These are phyloP conservation scores for Enteromius viviparus DNA, from an alignment of 2,797 vertebrate species.

Conservation along the genomic window DNA sequence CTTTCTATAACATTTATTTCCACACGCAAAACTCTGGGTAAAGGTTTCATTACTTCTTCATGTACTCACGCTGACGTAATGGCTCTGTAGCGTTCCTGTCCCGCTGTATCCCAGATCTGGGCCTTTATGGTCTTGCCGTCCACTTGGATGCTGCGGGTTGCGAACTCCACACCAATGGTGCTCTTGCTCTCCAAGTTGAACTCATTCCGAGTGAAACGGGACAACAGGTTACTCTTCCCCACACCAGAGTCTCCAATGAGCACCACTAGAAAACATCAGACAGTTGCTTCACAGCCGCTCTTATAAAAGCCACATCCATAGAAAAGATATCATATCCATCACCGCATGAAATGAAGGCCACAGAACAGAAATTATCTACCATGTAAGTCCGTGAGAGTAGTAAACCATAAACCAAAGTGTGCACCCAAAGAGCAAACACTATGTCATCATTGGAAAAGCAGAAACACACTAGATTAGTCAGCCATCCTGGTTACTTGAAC, in stretches of 20 bases:
- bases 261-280: slow-evolving; percentile 78
- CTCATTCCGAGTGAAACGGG: slow-evolving; percentile 95
- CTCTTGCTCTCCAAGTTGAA: slow-evolving; percentile 98
- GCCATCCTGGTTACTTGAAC: background rate
- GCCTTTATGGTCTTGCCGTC: slow-evolving; percentile 97
- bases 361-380: background rate
- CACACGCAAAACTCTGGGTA: background rate
- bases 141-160: slow-evolving; percentile 96
- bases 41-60: background rate
- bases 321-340: background rate
- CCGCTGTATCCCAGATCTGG: slow-evolving; percentile 97
- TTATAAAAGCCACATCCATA: background rate
- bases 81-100: slow-evolving; percentile 95
- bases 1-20: background rate
- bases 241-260: slow-evolving; percentile 96
- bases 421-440: slow-evolving; percentile 2
- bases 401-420: slow-evolving; percentile 5
- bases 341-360: background rate
- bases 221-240: slow-evolving; percentile 96
- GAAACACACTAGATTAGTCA: slow-evolving; percentile 18
- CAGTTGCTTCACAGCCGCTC: background rate
- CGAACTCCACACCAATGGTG: slow-evolving; percentile 97
- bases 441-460: background rate
- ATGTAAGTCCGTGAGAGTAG: background rate
- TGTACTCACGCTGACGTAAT: slow-evolving; percentile 94